These are phyloP conservation scores for Clitarchus hookeri DNA, from an alignment of 2,888 invertebrate genomes.

Conservation along the genomic window DNA sequence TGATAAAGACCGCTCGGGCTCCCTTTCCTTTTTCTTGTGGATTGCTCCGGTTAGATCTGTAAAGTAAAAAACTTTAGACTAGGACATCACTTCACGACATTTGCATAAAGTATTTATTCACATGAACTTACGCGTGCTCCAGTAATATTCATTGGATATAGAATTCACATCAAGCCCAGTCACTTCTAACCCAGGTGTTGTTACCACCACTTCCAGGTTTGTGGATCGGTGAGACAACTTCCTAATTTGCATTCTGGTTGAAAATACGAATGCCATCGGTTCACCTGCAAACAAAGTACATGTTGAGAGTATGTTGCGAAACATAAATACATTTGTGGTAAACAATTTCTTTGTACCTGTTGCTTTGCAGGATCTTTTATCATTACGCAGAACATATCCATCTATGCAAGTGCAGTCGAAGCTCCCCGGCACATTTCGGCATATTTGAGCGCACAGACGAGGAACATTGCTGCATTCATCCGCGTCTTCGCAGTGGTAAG, in stretches of 20 bases:
- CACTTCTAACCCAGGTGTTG: conserved; percentile 51
- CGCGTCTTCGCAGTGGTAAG: conserved; percentile 66
- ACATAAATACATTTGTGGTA: background rate
- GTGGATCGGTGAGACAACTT: conserved; percentile 46
- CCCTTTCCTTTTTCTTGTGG: conserved; percentile 50
- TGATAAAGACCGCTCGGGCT: conserved; percentile 51
- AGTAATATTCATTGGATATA: conserved; percentile 56
- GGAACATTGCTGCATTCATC: conserved; percentile 68
- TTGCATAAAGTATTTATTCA: too few relatives aligned
- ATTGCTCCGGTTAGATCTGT: conserved; percentile 41
- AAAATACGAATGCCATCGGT: conserved; percentile 51
- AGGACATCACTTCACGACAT: conserved; percentile 21
- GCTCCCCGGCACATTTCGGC: conserved; percentile 61
- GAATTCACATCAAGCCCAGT: conserved; percentile 62
- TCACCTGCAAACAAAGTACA: conserved; percentile 46
- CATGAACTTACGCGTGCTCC: conserved; percentile 51
- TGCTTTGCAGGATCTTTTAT: conserved; percentile 67
- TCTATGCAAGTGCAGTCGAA: conserved; percentile 64
- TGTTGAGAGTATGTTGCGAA: conserved; percentile 5
- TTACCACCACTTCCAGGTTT: conserved; percentile 47
- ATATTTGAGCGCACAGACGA: conserved; percentile 68
- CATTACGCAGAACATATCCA: conserved; percentile 59
- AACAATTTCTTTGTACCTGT: conserved; percentile 49
- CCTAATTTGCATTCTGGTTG: conserved; percentile 50
- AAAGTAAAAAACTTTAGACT: conserved; percentile 28